Conservation (phyloP, 2,888 invertebrate genomes). For the Lottia scabra region DNA sequence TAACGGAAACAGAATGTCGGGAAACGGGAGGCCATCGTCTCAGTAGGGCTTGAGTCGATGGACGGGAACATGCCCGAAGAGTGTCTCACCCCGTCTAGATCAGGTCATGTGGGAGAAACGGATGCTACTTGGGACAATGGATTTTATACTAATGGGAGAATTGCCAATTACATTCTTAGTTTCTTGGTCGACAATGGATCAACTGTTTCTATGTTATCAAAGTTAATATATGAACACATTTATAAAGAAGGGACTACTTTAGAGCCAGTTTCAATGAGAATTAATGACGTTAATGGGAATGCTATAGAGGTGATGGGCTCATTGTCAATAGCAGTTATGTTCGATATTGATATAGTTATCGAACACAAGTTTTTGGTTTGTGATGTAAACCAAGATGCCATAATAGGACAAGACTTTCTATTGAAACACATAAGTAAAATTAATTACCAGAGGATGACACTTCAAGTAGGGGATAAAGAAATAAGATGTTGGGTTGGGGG, state of each 20-base stretch:
- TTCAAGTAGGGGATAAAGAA: not conserved
- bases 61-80: not conserved
- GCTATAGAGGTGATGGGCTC: not conserved
- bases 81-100: not conserved
- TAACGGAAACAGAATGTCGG: constrained; percentile 1
- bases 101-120: constrained; percentile 3
- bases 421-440: no score
- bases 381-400: not conserved
- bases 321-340: not conserved
- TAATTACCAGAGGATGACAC: not conserved
- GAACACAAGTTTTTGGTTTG: not conserved
- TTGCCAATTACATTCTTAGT: no score
- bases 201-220: no score
- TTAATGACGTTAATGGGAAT: not conserved
- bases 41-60: constrained; percentile 1
- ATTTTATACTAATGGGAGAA: not conserved
- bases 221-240: no score
- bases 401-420: not conserved
- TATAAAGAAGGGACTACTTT: not conserved
- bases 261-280: not conserved
- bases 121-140: constrained; percentile 6
- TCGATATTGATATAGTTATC: not conserved
- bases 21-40: constrained; percentile 10
- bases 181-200: no score
- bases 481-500: not conserved